Base-by-base conservation (phyloP, 2,888 invertebrate genomes). In the Selenia dentaria region DNA sequence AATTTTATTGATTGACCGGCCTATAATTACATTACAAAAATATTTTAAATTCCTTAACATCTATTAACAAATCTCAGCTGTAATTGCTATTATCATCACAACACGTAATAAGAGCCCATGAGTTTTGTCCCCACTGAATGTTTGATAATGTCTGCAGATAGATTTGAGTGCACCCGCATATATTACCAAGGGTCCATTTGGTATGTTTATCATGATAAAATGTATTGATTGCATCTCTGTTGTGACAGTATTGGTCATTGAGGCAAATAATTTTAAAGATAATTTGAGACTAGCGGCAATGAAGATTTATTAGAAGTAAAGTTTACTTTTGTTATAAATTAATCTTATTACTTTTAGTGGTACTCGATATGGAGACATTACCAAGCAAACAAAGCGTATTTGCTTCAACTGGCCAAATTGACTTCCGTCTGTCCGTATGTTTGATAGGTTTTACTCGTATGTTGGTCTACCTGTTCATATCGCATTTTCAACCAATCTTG, bases 101-200 rank as follows among this genome's bases (percentile, higher is more conserved):
- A 64, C 45, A 66, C 60, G 48, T 67, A 72, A 53, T 39, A 46
- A 20, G 12, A 50, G 48, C 60, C 57, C 42, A 45, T 59, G 70
- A 65, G 68, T 75, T 59, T 59, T 44, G 61, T 64, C 73, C 78
- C 77, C 76, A 60, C 67, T 72, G 69, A 76, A 82, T 75, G 70
- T 79, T 80, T 74, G 84, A 85, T 87, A 81, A 76, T 70, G 71
- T 73, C 69, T 73, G 70, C 71, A 79, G 84, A 86, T 85, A 80
- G 68, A 73, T 73, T 69, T 74, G 78, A 80, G 72, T 76, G 76
- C 71, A 71, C 86, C 86, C 86, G 86, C 83, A 86, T 84, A 72
- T 76, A 62, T 67, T 73, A 66, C 65, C 65, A 62, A 60, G 56
- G 64, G 77, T 74, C 79, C 76, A 82, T 83, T 76, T 74, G 60